These are phyloP conservation scores for Steinernema scapterisci DNA, from an alignment of 2,888 invertebrate genomes.

Conservation along the genomic window DNA sequence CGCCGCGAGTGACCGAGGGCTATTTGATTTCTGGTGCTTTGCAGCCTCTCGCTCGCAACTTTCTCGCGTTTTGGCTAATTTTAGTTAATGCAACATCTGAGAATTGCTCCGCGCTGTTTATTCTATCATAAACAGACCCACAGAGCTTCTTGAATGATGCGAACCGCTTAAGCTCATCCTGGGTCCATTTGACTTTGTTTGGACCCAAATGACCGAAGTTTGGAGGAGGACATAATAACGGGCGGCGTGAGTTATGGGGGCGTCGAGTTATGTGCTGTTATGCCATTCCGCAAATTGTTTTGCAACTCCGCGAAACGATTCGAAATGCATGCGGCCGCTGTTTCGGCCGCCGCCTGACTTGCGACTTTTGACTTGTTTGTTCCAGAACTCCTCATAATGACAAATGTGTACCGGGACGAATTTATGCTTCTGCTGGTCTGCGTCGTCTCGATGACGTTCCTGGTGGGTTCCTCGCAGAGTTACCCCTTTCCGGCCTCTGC, in stretches of 20 bases:
- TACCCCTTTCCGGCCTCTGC: background rate
- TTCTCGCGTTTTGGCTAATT: too few species aligned
- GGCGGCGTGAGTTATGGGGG: background rate
- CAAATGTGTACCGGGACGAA: constrained; percentile 1
- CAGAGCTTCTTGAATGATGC: too few species aligned
- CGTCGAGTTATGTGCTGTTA: background rate
- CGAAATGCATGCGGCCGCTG: background rate
- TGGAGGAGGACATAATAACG: background rate
- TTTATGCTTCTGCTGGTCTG: background rate
- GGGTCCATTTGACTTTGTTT: background rate
- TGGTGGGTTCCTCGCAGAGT: background rate
- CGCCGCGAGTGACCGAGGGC: too few species aligned
- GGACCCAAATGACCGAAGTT: background rate
- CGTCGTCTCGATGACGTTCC: background rate
- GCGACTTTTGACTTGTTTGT: background rate
- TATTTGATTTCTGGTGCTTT: too few species aligned
- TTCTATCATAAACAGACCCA: too few species aligned
- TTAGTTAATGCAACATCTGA: too few species aligned
- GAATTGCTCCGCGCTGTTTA: too few species aligned
- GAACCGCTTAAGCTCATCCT: background rate
- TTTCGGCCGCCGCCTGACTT: background rate
- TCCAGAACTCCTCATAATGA: background rate
- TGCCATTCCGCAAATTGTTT: constrained; percentile 3
- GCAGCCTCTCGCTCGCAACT: too few species aligned
- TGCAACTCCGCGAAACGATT: constrained; percentile 3